Evolutionary conservation across 2,888 invertebrate species (phyloP), one percentile per base, ranked within the genome.

Genomic region (Xiphydria camelus): DNA sequence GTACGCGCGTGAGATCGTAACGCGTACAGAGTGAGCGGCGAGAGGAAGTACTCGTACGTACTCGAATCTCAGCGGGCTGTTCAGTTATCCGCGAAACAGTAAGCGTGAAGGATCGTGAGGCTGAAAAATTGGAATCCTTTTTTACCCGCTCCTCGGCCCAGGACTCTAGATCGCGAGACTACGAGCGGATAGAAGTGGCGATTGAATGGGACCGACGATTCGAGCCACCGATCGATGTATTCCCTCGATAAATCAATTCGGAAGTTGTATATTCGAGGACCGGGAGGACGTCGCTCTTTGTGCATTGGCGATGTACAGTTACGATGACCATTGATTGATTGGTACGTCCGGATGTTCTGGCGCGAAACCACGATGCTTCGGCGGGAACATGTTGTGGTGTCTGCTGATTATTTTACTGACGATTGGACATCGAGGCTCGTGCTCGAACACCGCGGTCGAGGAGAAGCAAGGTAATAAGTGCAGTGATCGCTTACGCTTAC

Each of bases 1-100:
- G 23, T 21, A 29, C 47, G 10, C 33, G 12, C 37, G 32, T 29
- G 18, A 40, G 55, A 53, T 49, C 53, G 44, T 55, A 46, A 55
- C 53, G 53, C 49, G 47, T 35, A 39, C 42, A 41, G 49, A 46
- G 56, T 53, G 56, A 56, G 47, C 51, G 56, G 56, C 51, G 46
- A 32, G 41, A 21, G 50, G 51, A 48, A 51, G 48, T 51, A 47
- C 48, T 53, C 41, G 48, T n/a, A n/a, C n/a, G n/a, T n/a, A n/a
- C n/a, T n/a, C n/a, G n/a, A n/a, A n/a, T n/a, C n/a, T n/a, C n/a
- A n/a, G n/a, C n/a, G n/a, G n/a, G n/a, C n/a, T n/a, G n/a, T n/a
- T n/a, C n/a, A n/a, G n/a, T n/a, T n/a, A n/a, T n/a, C n/a, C n/a
- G n/a, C n/a, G n/a, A n/a, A n/a, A n/a, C n/a, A n/a, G n/a, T n/a